Evolutionary conservation across 2,888 invertebrate species (phyloP).

Genomic region (Agrilus mali): DNA sequence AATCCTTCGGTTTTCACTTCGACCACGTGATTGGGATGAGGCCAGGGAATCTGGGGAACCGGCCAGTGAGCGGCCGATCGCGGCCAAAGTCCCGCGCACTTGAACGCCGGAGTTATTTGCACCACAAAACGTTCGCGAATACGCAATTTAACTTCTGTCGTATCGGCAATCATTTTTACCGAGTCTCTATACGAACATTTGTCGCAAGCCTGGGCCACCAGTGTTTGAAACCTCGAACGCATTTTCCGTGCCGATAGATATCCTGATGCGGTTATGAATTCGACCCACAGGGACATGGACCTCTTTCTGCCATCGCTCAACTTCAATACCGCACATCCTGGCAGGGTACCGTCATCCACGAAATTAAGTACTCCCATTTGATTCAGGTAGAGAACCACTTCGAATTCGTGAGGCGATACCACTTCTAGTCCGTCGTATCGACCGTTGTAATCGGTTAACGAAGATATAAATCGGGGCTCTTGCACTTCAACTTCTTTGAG

Average conservation of each 20-base stretch:
- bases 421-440: conserved; percentile 90
- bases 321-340: conserved; percentile 90
- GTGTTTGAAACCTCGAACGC: conserved; percentile 80
- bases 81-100: conserved; percentile 90
- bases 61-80: conserved; percentile 92
- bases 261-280: conserved; percentile 93
- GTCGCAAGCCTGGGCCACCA: conserved; percentile 83
- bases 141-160: conserved; percentile 80
- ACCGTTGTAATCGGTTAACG: conserved; percentile 77
- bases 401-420: conserved; percentile 84
- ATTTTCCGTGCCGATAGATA: conserved; percentile 90
- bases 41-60: conserved; percentile 81
- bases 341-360: conserved; percentile 87
- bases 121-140: conserved; percentile 83
- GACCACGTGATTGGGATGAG: conserved; percentile 78
- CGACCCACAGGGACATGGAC: conserved; percentile 96
- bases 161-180: conserved; percentile 89
- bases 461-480: conserved; percentile 87
- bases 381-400: conserved; percentile 87
- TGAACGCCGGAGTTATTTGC: conserved; percentile 90
- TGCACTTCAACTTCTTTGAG: conserved; percentile 91
- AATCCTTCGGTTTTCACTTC: conserved; percentile 93
- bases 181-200: conserved; percentile 86
- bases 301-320: conserved; percentile 89
- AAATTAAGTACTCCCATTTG: conserved; percentile 98